These are phyloP conservation scores for Zoanthus sansibaricus DNA, from an alignment of 92 coral and sea anemone species.

Conservation along the genomic window DNA sequence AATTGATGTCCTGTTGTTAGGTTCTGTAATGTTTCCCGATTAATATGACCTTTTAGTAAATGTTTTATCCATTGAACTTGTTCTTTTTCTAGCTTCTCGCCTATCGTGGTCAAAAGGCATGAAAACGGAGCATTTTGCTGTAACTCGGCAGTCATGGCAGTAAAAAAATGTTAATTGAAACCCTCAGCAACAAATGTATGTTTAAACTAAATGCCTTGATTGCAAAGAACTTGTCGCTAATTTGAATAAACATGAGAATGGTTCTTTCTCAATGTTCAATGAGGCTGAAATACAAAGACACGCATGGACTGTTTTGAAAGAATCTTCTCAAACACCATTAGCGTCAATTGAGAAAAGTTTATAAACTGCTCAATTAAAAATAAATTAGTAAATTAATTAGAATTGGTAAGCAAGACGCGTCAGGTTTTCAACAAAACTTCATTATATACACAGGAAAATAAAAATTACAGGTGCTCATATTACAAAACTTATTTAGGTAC, in stretches of 20 bases:
- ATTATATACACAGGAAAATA: too few relatives aligned
- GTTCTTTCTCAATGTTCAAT: conserved; percentile 24
- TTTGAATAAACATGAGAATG: background rate
- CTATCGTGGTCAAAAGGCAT: conserved; percentile 69
- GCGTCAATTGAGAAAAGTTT: background rate
- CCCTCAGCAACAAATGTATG: background rate
- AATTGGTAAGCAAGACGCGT: background rate
- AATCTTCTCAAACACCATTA: background rate
- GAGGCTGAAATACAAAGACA: conserved; percentile 31
- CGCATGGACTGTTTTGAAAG: conserved; percentile 34
- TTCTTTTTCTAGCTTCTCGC: conserved; percentile 69
- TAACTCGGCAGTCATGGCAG: conserved; percentile 9
- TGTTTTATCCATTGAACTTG: conserved; percentile 80
- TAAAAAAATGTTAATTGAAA: background rate
- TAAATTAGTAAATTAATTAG: background rate
- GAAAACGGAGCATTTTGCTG: conserved; percentile 53
- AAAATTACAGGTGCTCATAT: too few relatives aligned
- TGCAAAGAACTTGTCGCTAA: background rate
- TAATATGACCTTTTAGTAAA: conserved; percentile 90
- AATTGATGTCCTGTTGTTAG: conserved; percentile 85
- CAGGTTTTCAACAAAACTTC: too few relatives aligned
- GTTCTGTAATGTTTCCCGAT: conserved; percentile 81
- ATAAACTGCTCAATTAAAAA: background rate
- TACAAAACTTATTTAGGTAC: too few relatives aligned
- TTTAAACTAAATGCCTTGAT: background rate